Evolutionary conservation across 2,797 vertebrate species (phyloP), one percentile per base, ranked within the genome.

Genomic region (Melanotaenia parkinsoni): DNA sequence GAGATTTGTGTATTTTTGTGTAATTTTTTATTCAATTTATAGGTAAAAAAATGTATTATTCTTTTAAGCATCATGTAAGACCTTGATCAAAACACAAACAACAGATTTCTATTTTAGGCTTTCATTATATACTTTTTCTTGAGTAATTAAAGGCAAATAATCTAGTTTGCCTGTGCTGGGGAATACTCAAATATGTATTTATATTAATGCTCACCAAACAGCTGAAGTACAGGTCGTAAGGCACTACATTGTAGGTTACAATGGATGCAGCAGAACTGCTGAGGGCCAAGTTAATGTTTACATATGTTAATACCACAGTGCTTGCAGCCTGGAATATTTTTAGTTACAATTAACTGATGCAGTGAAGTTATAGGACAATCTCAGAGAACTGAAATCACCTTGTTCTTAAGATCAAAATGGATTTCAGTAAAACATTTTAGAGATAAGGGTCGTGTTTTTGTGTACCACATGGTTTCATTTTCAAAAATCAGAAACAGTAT

Each of bases 271-370:
- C 60, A 32, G 51, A 72, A 72, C 62, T 24, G 72, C 75, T 45
- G 47, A 50, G 60, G 71, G 76, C 77, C 12, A 28, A 60, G 53
- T 77, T 81, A 61, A 81, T 88, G 78, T 83, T 82, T 74, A 74
- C 80, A 40, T 82, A 76, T 82, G 77, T 72, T 71, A 65, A 75
- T 70, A 65, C 72, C 66, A 77, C 77, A 82, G 56, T 73, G 72
- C 74, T 77, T 78, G 59, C 57, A 79, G 76, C 69, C 14, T 63
- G 57, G 37, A 72, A 38, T 53, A 33, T 60, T 68, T 70, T 74
- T 38, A 54, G 24, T 61, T 58, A 73, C 53, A 33, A 65, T 74
- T 70, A 68, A 50, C 14, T 67, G 63, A 73, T 63, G 74, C 63
- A 63, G 59, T 57, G 47, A 54, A 76, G 28, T 74, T 61, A 28